Percentiles rank a stretch among this genome's conserved stretches.
phyloP scores from a whole-genome alignment of 2,888 invertebrate genomes.

The Spilarctia lutea region DNA sequence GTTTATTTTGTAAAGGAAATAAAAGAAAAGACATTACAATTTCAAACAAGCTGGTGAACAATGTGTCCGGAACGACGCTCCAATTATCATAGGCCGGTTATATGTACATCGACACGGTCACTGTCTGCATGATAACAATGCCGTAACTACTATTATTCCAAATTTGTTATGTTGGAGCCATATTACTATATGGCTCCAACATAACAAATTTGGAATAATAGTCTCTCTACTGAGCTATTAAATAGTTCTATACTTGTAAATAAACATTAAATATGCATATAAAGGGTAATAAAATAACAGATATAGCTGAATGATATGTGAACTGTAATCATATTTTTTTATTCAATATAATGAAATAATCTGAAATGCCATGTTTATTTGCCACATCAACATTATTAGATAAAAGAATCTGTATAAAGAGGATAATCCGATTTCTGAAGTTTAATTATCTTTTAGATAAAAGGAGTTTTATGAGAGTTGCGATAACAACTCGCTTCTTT shows the following conservation, averaged over 20 bases:
- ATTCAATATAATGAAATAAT: background rate
- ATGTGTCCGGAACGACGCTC: constrained; percentile 70
- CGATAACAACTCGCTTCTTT: background rate
- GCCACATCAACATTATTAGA: background rate
- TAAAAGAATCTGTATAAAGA: background rate
- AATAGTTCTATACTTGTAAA: constrained; percentile 7
- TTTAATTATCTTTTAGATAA: constrained; percentile 1
- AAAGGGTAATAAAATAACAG: background rate
- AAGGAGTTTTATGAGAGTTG: background rate
- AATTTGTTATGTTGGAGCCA: constrained; percentile 24
- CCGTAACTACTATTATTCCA: constrained; percentile 25
- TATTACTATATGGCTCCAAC: constrained; percentile 26
- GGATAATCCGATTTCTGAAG: background rate
- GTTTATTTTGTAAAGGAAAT: constrained; percentile 59
- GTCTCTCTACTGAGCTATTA: constrained; percentile 22
- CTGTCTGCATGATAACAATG: constrained; percentile 23
- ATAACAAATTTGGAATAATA: constrained; percentile 22
- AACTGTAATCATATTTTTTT: background rate
- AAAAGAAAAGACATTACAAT: constrained; percentile 60
- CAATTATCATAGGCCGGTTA: constrained; percentile 55
- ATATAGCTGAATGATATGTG: background rate
- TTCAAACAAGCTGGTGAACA: constrained; percentile 58
- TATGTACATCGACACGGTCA: constrained; percentile 29
- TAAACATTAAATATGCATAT: background rate
- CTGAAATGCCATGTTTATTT: background rate